phyloP scores from a whole-genome alignment of 2,113 vertebrate genomes.

The Donacobius atricapilla region DNA sequence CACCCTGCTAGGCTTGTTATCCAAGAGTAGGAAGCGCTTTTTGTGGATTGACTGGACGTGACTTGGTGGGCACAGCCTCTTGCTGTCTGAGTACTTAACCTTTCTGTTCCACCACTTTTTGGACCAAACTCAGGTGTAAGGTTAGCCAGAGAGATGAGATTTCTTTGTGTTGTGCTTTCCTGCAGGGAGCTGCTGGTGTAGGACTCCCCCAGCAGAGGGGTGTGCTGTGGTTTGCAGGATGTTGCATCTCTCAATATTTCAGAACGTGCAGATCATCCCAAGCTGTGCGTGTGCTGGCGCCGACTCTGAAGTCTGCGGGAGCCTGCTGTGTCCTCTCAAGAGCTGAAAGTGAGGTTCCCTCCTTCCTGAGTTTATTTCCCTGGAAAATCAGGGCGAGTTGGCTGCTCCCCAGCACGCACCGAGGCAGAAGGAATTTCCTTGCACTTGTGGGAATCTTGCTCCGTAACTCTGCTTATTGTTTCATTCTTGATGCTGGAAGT shows the following conservation, averaged over 20 bases:
- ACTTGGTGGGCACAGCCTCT: background rate
- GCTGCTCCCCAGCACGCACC: background rate
- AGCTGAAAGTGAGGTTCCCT: background rate
- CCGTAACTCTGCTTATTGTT: background rate
- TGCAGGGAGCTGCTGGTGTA: background rate
- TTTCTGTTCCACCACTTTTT: background rate
- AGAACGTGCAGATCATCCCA: accelerated
- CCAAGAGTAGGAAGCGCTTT: background rate
- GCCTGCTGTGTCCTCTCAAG: background rate
- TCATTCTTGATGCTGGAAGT: background rate
- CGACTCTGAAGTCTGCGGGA: accelerated
- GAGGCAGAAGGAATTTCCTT: background rate
- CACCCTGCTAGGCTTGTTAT: background rate
- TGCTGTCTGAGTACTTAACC: accelerated
- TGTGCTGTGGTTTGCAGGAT: background rate
- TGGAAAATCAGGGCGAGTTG: background rate
- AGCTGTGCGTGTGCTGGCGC: accelerated
- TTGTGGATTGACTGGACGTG: background rate
- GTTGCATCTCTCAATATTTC: background rate
- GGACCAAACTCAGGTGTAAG: background rate
- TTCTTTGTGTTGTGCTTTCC: background rate
- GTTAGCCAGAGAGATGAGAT: background rate
- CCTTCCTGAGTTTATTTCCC: background rate
- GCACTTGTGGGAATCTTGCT: background rate
- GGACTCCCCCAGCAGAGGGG: background rate